A percentile compares a stretch with the other conserved stretches of the same genome.
Evolutionary conservation across 2,113 vertebrate genomes (phyloP).

Genomic region (Actenoides hombroni): DNA sequence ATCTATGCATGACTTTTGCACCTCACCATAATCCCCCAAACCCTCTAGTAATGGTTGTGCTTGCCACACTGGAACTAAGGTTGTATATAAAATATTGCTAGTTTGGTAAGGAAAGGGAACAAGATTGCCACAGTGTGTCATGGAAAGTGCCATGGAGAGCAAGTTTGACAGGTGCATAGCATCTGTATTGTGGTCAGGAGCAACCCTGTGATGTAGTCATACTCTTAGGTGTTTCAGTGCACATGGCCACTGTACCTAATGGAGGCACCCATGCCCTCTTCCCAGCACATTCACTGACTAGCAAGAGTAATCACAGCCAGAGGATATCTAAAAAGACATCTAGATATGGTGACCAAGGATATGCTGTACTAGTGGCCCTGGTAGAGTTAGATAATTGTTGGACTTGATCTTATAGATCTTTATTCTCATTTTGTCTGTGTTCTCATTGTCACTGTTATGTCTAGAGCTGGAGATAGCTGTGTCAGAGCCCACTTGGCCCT

Average conservation of each 20-base stretch:
- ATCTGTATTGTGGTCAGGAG: fast-evolving
- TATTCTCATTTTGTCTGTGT: not conserved
- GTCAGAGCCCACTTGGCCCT: not conserved
- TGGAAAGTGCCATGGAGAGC: not conserved
- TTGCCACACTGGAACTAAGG: not conserved
- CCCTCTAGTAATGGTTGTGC: not conserved
- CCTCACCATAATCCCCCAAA: not conserved
- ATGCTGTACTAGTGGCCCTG: too few species aligned
- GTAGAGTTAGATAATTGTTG: too few species aligned
- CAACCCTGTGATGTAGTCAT: fast-evolving
- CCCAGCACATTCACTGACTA: fast-evolving
- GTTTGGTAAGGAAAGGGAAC: not conserved
- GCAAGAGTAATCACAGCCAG: not conserved
- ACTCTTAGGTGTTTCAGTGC: not conserved
- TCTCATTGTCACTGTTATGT: not conserved
- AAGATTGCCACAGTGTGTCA: not conserved
- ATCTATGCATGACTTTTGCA: not conserved
- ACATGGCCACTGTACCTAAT: fast-evolving
- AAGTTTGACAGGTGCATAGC: fast-evolving
- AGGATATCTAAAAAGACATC: not conserved
- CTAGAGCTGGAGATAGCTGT: not conserved
- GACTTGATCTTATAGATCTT: too few species aligned
- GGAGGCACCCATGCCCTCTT: fast-evolving
- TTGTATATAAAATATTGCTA: not conserved
- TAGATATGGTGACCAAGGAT: too few species aligned